Conservation (phyloP, 2,113 vertebrate genomes). For the Thymallus thymallus region DNA sequence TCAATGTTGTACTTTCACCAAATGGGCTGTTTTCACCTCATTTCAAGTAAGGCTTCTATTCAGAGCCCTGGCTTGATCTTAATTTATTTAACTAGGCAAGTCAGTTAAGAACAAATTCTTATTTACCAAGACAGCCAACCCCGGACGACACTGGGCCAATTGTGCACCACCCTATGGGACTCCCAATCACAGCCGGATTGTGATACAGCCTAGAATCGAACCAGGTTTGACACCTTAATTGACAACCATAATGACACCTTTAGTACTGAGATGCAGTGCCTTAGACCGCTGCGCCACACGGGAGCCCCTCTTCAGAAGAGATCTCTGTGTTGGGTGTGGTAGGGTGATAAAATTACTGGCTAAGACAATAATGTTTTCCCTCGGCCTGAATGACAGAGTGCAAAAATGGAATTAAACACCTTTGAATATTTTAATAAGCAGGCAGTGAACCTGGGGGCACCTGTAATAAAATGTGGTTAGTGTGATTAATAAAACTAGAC, state of each 20-base stretch:
- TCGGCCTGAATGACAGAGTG: constrained; percentile 28
- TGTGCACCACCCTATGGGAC: too few species aligned
- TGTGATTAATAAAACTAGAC: not conserved
- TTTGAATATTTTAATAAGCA: constrained; percentile 18
- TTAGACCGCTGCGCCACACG: too few species aligned
- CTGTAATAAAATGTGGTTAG: constrained; percentile 12
- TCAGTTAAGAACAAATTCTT: too few species aligned
- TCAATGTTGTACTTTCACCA: constrained; percentile 39
- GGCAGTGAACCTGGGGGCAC: not conserved
- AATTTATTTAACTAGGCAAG: too few species aligned
- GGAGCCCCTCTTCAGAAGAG: not conserved
- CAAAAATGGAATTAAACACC: constrained; percentile 5
- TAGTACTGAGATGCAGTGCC: too few species aligned
- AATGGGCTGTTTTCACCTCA: constrained; percentile 36
- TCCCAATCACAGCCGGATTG: too few species aligned
- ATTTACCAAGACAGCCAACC: too few species aligned
- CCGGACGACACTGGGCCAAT: too few species aligned
- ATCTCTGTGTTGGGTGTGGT: constrained; percentile 48
- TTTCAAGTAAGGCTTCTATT: constrained; percentile 20
- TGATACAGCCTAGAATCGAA: too few species aligned
- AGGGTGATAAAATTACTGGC: constrained; percentile 50
- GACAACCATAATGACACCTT: too few species aligned
- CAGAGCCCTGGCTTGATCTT: not conserved
- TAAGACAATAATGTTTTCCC: constrained; percentile 32
- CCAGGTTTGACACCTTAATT: too few species aligned